Evolutionary conservation across 2,797 vertebrate genomes (phyloP).

Genomic region (Malacoraja senta): DNA sequence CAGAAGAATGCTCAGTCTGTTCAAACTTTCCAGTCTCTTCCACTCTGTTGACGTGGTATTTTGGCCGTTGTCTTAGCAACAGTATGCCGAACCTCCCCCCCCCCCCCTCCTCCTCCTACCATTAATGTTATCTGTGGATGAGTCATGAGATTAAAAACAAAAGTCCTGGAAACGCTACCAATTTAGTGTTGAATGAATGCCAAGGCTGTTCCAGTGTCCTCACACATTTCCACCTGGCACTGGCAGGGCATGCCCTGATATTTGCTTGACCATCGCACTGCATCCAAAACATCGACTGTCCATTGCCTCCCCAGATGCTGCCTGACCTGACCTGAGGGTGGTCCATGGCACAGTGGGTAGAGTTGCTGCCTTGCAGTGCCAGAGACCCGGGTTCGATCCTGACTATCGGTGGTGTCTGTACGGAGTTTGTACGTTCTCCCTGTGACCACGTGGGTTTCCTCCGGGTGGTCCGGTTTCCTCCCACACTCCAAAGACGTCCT

Average conservation of each 20-base stretch:
- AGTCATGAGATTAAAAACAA: constrained; percentile 34
- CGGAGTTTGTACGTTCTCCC: too few species aligned
- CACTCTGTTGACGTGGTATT: constrained; percentile 1
- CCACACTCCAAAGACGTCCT: too few species aligned
- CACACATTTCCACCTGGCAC: neutral
- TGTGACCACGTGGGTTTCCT: too few species aligned
- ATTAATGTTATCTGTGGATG: constrained; percentile 12
- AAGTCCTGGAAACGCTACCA: neutral
- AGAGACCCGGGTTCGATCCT: too few species aligned
- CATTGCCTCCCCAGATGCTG: too few species aligned
- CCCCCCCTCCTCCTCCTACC: neutral
- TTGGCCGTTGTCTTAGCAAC: constrained; percentile 7
- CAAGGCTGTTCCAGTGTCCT: neutral
- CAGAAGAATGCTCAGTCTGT: neutral
- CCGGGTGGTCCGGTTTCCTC: too few species aligned
- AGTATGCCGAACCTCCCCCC: neutral
- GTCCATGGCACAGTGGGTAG: too few species aligned
- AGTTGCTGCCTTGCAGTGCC: too few species aligned
- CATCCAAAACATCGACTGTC: too few species aligned
- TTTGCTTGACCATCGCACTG: neutral
- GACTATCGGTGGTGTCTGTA: too few species aligned
- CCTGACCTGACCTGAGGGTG: too few species aligned
- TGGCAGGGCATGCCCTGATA: neutral
- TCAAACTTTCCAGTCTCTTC: neutral
- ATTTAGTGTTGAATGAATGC: neutral